These are phyloP conservation scores for Micromussa lordhowensis DNA, from an alignment of 92 coral and sea anemone genomes.

Conservation along the genomic window DNA sequence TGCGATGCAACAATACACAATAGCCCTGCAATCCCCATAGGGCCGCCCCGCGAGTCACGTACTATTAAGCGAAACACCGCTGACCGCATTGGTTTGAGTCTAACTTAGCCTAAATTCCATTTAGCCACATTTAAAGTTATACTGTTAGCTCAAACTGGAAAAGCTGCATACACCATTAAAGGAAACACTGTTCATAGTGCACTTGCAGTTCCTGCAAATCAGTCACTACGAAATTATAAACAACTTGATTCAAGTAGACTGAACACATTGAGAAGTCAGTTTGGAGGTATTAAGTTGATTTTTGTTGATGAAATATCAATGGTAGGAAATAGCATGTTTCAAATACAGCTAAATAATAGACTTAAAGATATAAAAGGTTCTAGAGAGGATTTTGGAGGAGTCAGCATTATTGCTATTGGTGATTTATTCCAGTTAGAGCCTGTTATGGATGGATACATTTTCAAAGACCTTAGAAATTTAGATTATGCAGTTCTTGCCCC, in stretches of 20 bases:
- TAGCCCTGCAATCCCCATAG: too few relatives aligned
- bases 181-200: slow-evolving; percentile 60
- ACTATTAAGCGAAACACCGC: too few relatives aligned
- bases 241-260: too few relatives aligned
- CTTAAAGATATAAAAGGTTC: slow-evolving; percentile 66
- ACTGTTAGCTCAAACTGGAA: too few relatives aligned
- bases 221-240: slow-evolving; percentile 57
- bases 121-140: too few relatives aligned
- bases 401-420: slow-evolving; percentile 71
- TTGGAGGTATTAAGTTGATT: slow-evolving; percentile 49
- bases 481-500: too few relatives aligned
- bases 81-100: too few relatives aligned
- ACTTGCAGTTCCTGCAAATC: slow-evolving; percentile 70
- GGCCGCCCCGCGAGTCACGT: too few relatives aligned
- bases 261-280: slow-evolving; percentile 50
- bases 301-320: slow-evolving; percentile 69
- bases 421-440: slow-evolving; percentile 63
- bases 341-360: slow-evolving; percentile 32
- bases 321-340: slow-evolving; percentile 55
- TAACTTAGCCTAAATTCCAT: too few relatives aligned
- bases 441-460: slow-evolving; percentile 74
- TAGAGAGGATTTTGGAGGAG: slow-evolving; percentile 67
- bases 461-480: too few relatives aligned
- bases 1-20: too few relatives aligned
- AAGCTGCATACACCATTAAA: too few relatives aligned